These are phyloP conservation scores for Scleropages formosus DNA, from an alignment of 2,797 vertebrate genomes.

Conservation along the genomic window DNA sequence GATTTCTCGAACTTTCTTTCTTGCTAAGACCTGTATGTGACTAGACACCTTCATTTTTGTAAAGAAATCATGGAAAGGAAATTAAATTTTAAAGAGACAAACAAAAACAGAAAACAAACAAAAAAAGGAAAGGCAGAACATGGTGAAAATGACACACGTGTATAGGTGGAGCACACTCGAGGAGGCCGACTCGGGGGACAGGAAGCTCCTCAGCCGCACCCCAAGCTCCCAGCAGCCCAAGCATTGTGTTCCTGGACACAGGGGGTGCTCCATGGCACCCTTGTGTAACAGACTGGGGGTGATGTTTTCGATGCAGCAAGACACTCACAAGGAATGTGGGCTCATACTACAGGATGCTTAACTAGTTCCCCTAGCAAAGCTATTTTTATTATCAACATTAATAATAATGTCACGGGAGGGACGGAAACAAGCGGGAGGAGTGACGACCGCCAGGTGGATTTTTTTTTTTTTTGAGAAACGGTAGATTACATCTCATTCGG, in stretches of 20 bases:
- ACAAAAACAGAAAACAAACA: constrained; percentile 62
- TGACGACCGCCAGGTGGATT: not conserved
- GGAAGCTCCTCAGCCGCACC: constrained; percentile 76
- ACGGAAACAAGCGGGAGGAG: not conserved
- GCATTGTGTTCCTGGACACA: constrained; percentile 71
- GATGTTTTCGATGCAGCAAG: constrained; percentile 67
- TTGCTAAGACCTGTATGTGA: constrained; percentile 99
- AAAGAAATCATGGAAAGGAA: constrained; percentile 74
- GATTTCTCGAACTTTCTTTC: constrained; percentile 99
- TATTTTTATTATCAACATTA: constrained; percentile 37
- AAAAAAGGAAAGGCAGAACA: constrained; percentile 76
- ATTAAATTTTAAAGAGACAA: constrained; percentile 65
- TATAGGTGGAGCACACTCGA: constrained; percentile 57
- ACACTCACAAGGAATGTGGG: constrained; percentile 68
- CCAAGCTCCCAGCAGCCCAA: constrained; percentile 72
- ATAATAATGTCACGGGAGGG: constrained; percentile 28
- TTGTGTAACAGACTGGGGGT: too few relatives aligned
- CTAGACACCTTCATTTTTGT: constrained; percentile 98
- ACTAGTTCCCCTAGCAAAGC: constrained; percentile 29
- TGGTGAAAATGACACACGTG: constrained; percentile 74
- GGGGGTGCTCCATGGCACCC: constrained; percentile 60
- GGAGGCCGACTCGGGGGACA: constrained; percentile 70
- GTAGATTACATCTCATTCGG: constrained; percentile 24
- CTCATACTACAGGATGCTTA: constrained; percentile 68
- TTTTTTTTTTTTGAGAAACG: not conserved